A percentile compares a stretch with the other conserved stretches of the same genome.
Evolutionary conservation across 2,888 invertebrate species (phyloP).

Genomic region (Acanthopleura granulata): DNA sequence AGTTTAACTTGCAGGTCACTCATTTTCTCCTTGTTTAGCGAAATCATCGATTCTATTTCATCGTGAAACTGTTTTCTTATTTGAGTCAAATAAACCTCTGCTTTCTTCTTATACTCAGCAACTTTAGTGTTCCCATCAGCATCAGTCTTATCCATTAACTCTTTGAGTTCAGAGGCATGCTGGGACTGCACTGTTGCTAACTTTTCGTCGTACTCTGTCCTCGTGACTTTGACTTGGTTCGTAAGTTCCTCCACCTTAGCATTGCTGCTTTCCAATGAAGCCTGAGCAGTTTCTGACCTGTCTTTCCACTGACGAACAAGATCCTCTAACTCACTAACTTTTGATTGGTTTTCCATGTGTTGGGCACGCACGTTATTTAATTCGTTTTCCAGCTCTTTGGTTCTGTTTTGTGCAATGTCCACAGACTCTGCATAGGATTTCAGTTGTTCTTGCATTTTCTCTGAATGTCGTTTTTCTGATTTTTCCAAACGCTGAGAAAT

Average conservation of each 20-base stretch:
- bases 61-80: conserved; percentile 58
- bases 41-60: conserved; percentile 43
- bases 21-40: conserved; percentile 41
- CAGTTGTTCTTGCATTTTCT: conserved; percentile 11
- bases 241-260: conserved; percentile 6
- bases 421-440: conserved; percentile 11
- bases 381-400: conserved; percentile 11
- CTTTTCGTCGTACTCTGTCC: conserved; percentile 27
- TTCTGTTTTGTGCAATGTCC: background rate
- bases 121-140: conserved; percentile 54
- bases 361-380: background rate
- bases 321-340: conserved; percentile 6
- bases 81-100: conserved; percentile 58
- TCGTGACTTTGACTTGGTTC: conserved; percentile 26
- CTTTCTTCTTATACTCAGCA: conserved; percentile 62
- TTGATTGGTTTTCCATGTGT: background rate
- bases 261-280: background rate
- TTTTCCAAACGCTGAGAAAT: background rate
- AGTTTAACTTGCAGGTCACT: conserved; percentile 29
- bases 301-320: conserved; percentile 16
- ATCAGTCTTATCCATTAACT: conserved; percentile 41
- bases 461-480: conserved; percentile 11
- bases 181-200: background rate
- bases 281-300: background rate
- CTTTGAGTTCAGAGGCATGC: conserved; percentile 37